A percentile compares a stretch with the other conserved stretches of the same genome.
Conservation (phyloP, 2,888 invertebrate genomes). For the Ischnus inquisitorius region DNA sequence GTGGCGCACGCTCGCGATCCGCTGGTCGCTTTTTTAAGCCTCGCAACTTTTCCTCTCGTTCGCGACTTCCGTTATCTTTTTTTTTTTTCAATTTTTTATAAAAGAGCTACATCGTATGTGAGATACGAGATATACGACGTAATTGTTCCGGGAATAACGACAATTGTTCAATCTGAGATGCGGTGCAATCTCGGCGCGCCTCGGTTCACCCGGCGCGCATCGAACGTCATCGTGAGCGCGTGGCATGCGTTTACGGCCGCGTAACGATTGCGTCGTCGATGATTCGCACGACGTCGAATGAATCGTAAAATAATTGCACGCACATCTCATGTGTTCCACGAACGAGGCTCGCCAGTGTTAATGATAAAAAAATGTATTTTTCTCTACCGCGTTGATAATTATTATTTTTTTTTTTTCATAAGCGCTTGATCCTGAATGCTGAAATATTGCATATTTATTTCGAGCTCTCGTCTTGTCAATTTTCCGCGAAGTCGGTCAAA, state of each 20-base stretch:
- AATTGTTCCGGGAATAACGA: slow-evolving; percentile 56
- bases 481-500: slow-evolving; percentile 67
- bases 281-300: not conserved
- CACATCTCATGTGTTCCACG: not conserved
- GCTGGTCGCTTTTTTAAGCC: slow-evolving; percentile 16
- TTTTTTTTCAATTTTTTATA: slow-evolving; percentile 21
- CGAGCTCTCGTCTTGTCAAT: slow-evolving; percentile 22
- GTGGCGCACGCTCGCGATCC: not conserved
- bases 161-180: slow-evolving; percentile 58
- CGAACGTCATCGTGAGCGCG: slow-evolving; percentile 25
- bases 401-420: too few relatives aligned
- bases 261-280: slow-evolving; percentile 20
- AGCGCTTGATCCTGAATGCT: not conserved
- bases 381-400: too few relatives aligned
- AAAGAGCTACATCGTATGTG: not conserved
- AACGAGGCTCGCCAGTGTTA: not conserved
- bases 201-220: slow-evolving; percentile 1
- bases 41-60: slow-evolving; percentile 30
- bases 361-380: not conserved
- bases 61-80: slow-evolving; percentile 43
- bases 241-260: not conserved
- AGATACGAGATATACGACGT: slow-evolving; percentile 29
- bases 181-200: slow-evolving; percentile 21
- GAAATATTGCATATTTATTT: slow-evolving; percentile 11
- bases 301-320: slow-evolving; percentile 1